Base-by-base conservation (phyloP, 1,140 invertebrate genomes). In the Aphaenogaster ashmeadi region DNA sequence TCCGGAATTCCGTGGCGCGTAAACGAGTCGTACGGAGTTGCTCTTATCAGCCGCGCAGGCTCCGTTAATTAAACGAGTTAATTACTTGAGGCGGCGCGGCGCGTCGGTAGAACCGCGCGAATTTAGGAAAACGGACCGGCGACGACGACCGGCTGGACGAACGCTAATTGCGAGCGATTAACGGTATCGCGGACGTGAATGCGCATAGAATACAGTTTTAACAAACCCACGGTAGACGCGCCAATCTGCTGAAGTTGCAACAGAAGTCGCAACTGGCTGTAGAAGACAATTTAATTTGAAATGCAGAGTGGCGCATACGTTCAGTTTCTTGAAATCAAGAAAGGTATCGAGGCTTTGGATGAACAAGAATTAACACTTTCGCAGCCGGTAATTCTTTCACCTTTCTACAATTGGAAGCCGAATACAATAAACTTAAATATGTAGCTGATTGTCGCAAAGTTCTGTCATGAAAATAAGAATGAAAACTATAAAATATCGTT, bases 1-100 rank as follows among this genome's bases (percentile, higher is more conserved):
- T 80, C 64, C 64, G 54, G 62, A 67, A 67, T 86, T 87, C 56
- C 85, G 44, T 33, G 33, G 78, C 66, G 36, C 36, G 77, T 62
- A 58, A 87, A 87, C 66, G 78, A 87, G 78, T 44, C 64, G 77
- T 27, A 27, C 60, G 27, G 52, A 44, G 44, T 80, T 18, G 50
- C 71, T 56, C 58, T 75, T 71, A 74, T 87, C 64, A 36, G 71
- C 7, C 15, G 71, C 7, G 54, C 50, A 58, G 41, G 41, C 41
- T 44, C 62, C 83, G 71, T 90, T 91, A 90, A 89, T 91, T 91
- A 89, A 91, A 90, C 87, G 72, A 88, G 89, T 91, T 91, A 90
- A 91, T 91, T 91, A 90, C 83, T 84, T 84, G 71, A 80, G 69
- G 21, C n/a, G 60, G 69, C 11, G 21, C n/a, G 60, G 69, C 11